A percentile compares a stretch with the other conserved stretches of the same genome.
Conservation (phyloP, 1,140 invertebrate genomes). For the Microplitis mediator region DNA sequence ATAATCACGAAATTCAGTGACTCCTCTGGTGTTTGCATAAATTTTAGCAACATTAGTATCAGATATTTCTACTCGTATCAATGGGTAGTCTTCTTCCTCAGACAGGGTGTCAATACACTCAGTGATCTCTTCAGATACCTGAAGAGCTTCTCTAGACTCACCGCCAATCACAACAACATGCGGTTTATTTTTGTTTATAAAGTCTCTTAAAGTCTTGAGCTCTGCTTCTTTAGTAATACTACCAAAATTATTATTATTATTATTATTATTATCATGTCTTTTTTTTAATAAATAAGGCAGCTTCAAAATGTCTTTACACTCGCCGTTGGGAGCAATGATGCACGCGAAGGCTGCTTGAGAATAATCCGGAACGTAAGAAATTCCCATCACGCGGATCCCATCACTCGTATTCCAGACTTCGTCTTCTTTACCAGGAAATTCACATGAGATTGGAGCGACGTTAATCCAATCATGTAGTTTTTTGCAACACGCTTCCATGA, state of each 20-base stretch:
- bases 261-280: too few species aligned
- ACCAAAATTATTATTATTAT: too few species aligned
- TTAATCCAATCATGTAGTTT: slow-evolving; percentile 93
- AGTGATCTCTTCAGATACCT: slow-evolving; percentile 83
- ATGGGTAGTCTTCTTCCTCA: slow-evolving; percentile 86
- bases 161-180: slow-evolving; percentile 91
- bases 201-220: slow-evolving; percentile 73
- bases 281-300: slow-evolving; percentile 69
- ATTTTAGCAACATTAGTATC: slow-evolving; percentile 92
- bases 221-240: too few species aligned
- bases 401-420: slow-evolving; percentile 89
- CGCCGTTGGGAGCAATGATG: slow-evolving; percentile 74
- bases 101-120: slow-evolving; percentile 77
- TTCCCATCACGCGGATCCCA: slow-evolving; percentile 80
- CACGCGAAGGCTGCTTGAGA: slow-evolving; percentile 66
- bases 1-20: slow-evolving; percentile 89
- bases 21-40: slow-evolving; percentile 88
- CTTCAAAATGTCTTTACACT: slow-evolving; percentile 79
- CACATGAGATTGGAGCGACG: slow-evolving; percentile 80
- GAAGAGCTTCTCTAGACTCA: slow-evolving; percentile 86
- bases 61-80: slow-evolving; percentile 87
- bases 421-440: slow-evolving; percentile 84
- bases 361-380: too few species aligned
- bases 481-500: slow-evolving; percentile 81
- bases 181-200: slow-evolving; percentile 90